These are phyloP conservation scores for Drosophila pachea DNA, from an alignment of 1,140 invertebrate genomes.

Conservation along the genomic window DNA sequence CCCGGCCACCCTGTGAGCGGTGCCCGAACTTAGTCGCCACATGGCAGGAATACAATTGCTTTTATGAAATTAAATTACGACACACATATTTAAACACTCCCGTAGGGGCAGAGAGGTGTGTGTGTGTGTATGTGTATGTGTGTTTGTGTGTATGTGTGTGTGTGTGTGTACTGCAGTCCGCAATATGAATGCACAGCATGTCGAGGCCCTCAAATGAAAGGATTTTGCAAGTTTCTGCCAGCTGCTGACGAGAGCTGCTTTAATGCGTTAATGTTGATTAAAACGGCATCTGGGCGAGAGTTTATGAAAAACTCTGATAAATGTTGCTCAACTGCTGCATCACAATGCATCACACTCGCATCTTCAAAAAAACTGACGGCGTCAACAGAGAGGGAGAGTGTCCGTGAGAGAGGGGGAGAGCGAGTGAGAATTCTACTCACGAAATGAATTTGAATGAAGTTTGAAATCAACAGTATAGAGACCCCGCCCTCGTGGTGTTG, in stretches of 20 bases:
- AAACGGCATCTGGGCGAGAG: slow-evolving; percentile 18
- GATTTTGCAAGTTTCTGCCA: slow-evolving; percentile 21
- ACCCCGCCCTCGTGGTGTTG: too few relatives aligned
- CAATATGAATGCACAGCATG: slow-evolving; percentile 39
- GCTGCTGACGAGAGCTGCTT: slow-evolving; percentile 16
- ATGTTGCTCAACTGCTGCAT: neutral
- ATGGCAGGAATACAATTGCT: slow-evolving; percentile 64
- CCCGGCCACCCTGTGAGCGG: neutral
- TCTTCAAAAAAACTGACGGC: neutral
- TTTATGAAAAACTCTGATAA: neutral
- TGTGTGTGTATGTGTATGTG: neutral
- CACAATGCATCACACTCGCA: neutral
- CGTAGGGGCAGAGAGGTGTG: neutral
- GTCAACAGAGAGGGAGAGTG: too few relatives aligned
- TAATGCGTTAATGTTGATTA: slow-evolving; percentile 40
- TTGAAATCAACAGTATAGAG: too few relatives aligned
- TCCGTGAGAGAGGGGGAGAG: neutral
- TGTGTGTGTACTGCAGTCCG: slow-evolving; percentile 26
- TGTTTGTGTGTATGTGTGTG: neutral
- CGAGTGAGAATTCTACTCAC: too few relatives aligned
- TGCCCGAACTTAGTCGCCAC: slow-evolving; percentile 40
- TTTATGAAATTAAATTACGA: slow-evolving; percentile 74
- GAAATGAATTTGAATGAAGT: too few relatives aligned
- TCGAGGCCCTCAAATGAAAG: slow-evolving; percentile 26
- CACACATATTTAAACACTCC: slow-evolving; percentile 56